Evolutionary conservation across 2,888 invertebrate genomes (phyloP), one percentile per base, ranked within the genome.

Genomic region (Argyresthia goedartella): DNA sequence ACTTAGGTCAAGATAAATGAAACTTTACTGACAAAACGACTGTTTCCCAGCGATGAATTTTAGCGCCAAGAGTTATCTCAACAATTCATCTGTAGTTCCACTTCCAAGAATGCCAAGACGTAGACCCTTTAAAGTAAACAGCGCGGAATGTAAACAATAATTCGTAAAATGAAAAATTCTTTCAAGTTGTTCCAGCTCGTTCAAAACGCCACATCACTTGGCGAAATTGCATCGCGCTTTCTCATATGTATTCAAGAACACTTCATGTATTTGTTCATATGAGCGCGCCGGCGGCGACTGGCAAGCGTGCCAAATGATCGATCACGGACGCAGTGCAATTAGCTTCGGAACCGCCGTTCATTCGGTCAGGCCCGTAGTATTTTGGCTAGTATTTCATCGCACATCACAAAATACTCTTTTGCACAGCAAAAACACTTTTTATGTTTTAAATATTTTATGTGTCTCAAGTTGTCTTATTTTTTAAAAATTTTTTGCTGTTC

Each of bases 241-340:
- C 72, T 73, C 71, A 74, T 82, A 79, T 73, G 78, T 82, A 82
- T 82, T 80, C 81, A 66, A 66, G 71, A 68, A 66, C 66, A 64
- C 61, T 67, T 66, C 65, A 60, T 61, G 73, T 80, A 79, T 81
- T 78, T 76, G 75, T 76, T 77, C 54, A 52, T 54, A 54, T 48
- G 51, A 52, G n/a, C 39, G 14, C 49, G 36, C 9, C 25, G 41
- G 39, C 48, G 35, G 15, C 49, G 39, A 44, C 44, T 44, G 44
- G 44, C 44, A 44, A 44, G 15, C 44, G 44, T 14, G 14, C 44
- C 16, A 44, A 7, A 44, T 44, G 44, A 44, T 44, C 44, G 44
- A 25, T 25, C 25, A 25, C 25, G 25, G 25, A 25, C 25, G 25
- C 25, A 2, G 25, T 4, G 25, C 6, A 25, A 25, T 25, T 2